A percentile compares a stretch with the other conserved stretches of the same genome.
phyloP scores from a whole-genome alignment of 2,797 vertebrate species.

The Onychomys leucogaster region DNA sequence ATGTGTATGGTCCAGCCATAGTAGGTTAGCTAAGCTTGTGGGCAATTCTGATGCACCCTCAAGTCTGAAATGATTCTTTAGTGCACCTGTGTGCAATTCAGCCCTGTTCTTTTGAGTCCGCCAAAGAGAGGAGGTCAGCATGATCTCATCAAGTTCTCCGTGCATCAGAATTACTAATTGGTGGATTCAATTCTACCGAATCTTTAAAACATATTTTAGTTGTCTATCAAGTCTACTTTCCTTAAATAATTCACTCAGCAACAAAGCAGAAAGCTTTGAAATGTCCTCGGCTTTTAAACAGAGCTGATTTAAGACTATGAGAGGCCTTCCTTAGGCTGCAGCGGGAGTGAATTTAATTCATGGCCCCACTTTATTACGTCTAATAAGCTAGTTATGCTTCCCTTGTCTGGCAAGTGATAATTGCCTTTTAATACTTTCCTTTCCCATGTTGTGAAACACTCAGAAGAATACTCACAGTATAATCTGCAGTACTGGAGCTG shows the following conservation, averaged over 20 bases:
- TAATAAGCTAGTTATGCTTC: slow-evolving; percentile 62
- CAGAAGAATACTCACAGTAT: neutral
- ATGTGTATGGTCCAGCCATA: neutral
- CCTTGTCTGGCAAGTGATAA: slow-evolving; percentile 66
- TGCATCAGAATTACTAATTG: neutral
- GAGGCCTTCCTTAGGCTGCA: slow-evolving; percentile 61
- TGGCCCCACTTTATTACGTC: slow-evolving; percentile 17
- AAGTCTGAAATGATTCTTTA: neutral
- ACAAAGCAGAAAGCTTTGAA: slow-evolving; percentile 70
- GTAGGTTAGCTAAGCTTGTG: neutral
- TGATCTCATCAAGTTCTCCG: neutral
- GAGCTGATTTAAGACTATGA: slow-evolving; percentile 60
- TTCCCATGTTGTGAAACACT: slow-evolving; percentile 67
- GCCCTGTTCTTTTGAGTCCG: neutral
- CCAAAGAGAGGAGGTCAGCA: neutral
- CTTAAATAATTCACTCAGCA: slow-evolving; percentile 69
- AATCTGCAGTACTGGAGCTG: neutral
- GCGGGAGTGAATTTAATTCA: slow-evolving; percentile 52
- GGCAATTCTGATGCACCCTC: neutral
- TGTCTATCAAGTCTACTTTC: slow-evolving; percentile 35
- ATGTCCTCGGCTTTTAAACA: slow-evolving; percentile 52
- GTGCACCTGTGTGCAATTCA: neutral
- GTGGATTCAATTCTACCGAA: neutral
- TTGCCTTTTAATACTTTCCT: slow-evolving; percentile 72
- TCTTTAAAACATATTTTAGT: slow-evolving; percentile 66